These are phyloP conservation scores for Remorina albescens DNA, from an alignment of 2,797 vertebrate species.

Conservation along the genomic window DNA sequence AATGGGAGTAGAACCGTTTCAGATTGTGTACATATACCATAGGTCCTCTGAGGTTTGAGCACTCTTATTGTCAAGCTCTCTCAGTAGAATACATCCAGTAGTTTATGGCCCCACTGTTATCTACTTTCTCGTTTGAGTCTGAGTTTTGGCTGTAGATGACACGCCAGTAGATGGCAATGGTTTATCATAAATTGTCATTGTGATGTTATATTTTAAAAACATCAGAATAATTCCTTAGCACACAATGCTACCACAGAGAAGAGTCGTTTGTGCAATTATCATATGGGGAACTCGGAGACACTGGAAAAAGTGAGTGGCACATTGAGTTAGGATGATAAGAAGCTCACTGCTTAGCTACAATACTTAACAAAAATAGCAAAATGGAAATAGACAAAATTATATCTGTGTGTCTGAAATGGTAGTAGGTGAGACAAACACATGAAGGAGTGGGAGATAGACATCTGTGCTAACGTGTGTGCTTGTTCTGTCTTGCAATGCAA, in stretches of 20 bases:
- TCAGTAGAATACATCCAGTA: background rate
- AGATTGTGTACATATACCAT: background rate
- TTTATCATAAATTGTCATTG: too few relatives aligned
- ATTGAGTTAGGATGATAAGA: background rate
- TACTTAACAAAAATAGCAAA: background rate
- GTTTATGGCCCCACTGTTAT: conserved; percentile 4
- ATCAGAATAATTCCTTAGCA: background rate
- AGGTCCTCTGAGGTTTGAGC: background rate
- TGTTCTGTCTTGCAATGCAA: background rate
- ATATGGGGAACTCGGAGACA: too few relatives aligned
- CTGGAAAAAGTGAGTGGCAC: background rate
- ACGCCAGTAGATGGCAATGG: background rate
- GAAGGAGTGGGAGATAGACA: background rate
- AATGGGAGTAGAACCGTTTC: conserved; percentile 8
- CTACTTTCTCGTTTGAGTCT: background rate
- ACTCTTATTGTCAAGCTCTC: background rate
- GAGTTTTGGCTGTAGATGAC: background rate
- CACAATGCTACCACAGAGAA: background rate
- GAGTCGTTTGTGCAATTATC: too few relatives aligned
- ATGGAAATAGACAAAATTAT: background rate
- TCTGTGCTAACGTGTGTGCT: background rate
- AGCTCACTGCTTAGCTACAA: background rate
- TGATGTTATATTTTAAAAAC: background rate
- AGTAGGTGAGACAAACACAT: background rate
- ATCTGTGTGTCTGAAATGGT: background rate